phyloP scores from a whole-genome alignment of 2,888 invertebrate species.

The Troides helena region DNA sequence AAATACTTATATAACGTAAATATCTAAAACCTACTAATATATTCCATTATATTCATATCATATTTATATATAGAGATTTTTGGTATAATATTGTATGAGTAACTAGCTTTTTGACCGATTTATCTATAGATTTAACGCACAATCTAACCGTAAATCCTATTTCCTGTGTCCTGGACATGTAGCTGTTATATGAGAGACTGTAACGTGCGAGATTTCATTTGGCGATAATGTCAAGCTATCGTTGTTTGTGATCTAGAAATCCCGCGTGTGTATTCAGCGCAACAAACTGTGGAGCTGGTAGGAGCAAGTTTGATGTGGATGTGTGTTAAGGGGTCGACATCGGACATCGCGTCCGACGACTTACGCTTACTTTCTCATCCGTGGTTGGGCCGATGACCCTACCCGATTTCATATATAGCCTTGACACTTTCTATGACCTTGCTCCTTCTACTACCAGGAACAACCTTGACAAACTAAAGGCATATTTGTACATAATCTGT shows the following conservation, averaged over 20 bases:
- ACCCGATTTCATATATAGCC: slow-evolving; percentile 75
- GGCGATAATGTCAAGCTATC: slow-evolving; percentile 40
- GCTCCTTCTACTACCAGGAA: slow-evolving; percentile 49
- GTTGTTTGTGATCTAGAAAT: slow-evolving; percentile 50
- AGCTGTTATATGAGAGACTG: slow-evolving; percentile 35
- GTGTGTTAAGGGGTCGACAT: slow-evolving; percentile 74
- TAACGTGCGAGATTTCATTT: slow-evolving; percentile 40
- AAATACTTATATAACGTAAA: not conserved
- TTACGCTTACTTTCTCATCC: slow-evolving; percentile 72
- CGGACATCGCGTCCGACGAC: slow-evolving; percentile 47
- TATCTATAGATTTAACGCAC: slow-evolving; percentile 74
- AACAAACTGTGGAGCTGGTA: slow-evolving; percentile 45
- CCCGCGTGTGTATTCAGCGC: slow-evolving; percentile 37
- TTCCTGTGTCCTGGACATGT: slow-evolving; percentile 41
- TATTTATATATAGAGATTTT: slow-evolving; percentile 56
- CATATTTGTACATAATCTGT: slow-evolving; percentile 45
- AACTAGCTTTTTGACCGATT: slow-evolving; percentile 79
- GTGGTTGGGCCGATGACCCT: slow-evolving; percentile 68
- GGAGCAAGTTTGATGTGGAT: slow-evolving; percentile 67
- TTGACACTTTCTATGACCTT: slow-evolving; percentile 80
- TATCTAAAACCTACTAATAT: slow-evolving; percentile 40
- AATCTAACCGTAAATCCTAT: slow-evolving; percentile 52
- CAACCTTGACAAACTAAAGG: slow-evolving; percentile 59
- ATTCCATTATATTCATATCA: slow-evolving; percentile 42
- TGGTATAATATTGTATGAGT: slow-evolving; percentile 48